These are phyloP conservation scores for Ophion slaviceki DNA, from an alignment of 2,888 invertebrate species.

Conservation along the genomic window DNA sequence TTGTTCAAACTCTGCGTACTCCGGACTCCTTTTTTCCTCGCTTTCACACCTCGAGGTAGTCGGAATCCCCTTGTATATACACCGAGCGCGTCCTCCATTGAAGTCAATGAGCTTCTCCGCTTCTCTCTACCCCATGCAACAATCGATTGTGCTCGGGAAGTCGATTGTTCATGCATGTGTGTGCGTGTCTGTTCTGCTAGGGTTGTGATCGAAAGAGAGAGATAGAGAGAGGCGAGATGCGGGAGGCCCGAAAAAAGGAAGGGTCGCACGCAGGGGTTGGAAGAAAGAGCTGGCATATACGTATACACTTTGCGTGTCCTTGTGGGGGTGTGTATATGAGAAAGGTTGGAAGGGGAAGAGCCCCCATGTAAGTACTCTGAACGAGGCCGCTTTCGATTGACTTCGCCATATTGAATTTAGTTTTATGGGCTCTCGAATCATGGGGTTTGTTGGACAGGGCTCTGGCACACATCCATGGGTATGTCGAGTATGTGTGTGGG, in stretches of 20 bases:
- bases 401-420: constrained; percentile 82
- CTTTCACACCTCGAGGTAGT: constrained; percentile 63
- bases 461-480: constrained; percentile 69
- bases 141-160: constrained; percentile 53
- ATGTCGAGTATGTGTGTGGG: constrained; percentile 17
- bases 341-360: constrained; percentile 64
- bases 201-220: background rate
- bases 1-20: constrained; percentile 33
- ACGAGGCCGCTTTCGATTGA: constrained; percentile 80
- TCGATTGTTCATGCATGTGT: constrained; percentile 29
- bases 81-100: constrained; percentile 66
- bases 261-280: constrained; percentile 22
- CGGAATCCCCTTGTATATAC: constrained; percentile 60
- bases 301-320: background rate
- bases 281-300: constrained; percentile 16
- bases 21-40: constrained; percentile 50
- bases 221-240: constrained; percentile 34
- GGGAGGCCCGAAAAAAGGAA: constrained; percentile 44
- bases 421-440: constrained; percentile 81
- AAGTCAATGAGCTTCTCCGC: constrained; percentile 70
- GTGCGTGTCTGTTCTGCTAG: background rate
- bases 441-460: constrained; percentile 74
- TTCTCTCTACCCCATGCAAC: constrained; percentile 13
- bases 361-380: constrained; percentile 71
- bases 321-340: background rate